These are phyloP conservation scores for Malurus leucopterus DNA, from an alignment of 2,797 vertebrate species.

Conservation along the genomic window DNA sequence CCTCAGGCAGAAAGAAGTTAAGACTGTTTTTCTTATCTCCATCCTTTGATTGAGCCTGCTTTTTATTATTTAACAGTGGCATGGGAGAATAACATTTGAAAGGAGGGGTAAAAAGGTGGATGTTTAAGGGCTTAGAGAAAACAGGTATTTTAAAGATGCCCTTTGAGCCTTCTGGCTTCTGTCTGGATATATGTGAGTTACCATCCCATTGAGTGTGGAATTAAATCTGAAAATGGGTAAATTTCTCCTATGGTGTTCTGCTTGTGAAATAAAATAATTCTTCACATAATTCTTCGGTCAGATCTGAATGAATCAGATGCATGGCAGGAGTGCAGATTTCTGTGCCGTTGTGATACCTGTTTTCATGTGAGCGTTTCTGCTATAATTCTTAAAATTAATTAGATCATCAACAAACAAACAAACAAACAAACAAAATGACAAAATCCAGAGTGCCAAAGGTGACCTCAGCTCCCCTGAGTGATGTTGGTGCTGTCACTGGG, in stretches of 20 bases:
- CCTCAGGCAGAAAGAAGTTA: background rate
- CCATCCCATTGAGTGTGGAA: background rate
- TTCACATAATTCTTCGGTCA: background rate
- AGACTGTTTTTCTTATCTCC: background rate
- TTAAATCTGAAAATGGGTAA: background rate
- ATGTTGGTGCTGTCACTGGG: background rate
- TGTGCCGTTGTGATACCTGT: background rate
- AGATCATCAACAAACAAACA: background rate
- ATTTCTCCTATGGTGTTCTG: background rate
- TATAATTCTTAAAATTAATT: background rate
- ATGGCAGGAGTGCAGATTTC: background rate
- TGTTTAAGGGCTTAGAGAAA: background rate
- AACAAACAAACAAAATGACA: background rate
- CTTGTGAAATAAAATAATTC: background rate
- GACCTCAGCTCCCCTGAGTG: background rate
- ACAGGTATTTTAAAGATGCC: background rate
- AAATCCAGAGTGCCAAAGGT: background rate
- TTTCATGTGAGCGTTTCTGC: background rate
- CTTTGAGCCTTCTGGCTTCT: background rate
- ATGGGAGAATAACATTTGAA: background rate
- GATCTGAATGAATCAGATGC: background rate
- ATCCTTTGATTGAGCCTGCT: background rate
- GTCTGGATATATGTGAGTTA: background rate
- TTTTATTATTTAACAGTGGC: background rate
- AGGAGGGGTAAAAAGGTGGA: rapidly evolving